Base-by-base conservation (phyloP, 2,888 invertebrate genomes). In the Drosophila bunnanda region DNA sequence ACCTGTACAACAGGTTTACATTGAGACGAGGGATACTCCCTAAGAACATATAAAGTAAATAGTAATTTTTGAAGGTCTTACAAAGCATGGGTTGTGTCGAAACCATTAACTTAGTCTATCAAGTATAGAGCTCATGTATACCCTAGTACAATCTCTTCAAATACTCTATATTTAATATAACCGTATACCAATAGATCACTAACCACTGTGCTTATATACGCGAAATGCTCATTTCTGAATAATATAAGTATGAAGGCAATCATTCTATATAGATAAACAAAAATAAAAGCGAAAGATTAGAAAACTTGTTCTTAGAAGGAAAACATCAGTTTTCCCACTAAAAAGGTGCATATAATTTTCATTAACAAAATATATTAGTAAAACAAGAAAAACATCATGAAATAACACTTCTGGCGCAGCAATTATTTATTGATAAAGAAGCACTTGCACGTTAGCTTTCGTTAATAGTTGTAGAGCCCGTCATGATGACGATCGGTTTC, bases 401-500 rank as follows among this genome's bases (percentile, higher is more conserved):
- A 67, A 55, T 55, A 4, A 17, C 15, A 25, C 13, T 22, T 30
- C n/a, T 15, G 1, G 34, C 5, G 4, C 46, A 39, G 15, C 38
- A 60, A 55, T 30, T 52, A 9, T 22, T 55, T 44, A 39, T 68
- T 67, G 55, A 62, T 71, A 61, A 61, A 32, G 32, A 36, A 41
- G 53, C 41, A 34, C 28, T 22, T 15, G 41, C 46, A 50, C 30
- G 30, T 30, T 20, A n/a, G 32, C 30, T 46, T 30, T 10, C 43
- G 12, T 60, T 13, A 46, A 44, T 34, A 36, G 38, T 38, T 22
- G 38, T 62, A 28, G 30, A 48, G n/a, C 22, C 43, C 54, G 80
- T 76, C 76, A 71, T 53, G 60, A 56, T 82, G 71, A 79, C 68
- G 74, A 54, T 62, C 46, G 56, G 50, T 59, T 68, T 71, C 22